A percentile compares a stretch with the other conserved stretches of the same genome.
phyloP scores from a whole-genome alignment of 2,113 vertebrate genomes.

The Phalacrocorax pelagicus region DNA sequence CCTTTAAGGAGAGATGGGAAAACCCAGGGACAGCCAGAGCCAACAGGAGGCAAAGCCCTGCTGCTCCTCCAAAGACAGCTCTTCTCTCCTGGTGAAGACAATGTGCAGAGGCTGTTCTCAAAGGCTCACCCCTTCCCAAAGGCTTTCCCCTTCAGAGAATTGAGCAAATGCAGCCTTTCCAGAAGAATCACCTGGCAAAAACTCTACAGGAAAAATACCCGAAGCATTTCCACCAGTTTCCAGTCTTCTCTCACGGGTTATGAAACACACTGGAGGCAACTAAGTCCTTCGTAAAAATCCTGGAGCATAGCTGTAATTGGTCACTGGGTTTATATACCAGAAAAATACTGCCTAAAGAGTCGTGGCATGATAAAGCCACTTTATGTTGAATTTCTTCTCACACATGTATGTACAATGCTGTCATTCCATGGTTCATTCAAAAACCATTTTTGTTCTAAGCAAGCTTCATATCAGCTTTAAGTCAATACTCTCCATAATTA shows the following conservation, averaged over 20 bases:
- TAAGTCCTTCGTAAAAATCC: background rate
- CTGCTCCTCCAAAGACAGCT: background rate
- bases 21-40: background rate
- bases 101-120: background rate
- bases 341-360: background rate
- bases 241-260: background rate
- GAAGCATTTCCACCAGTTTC: background rate
- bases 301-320: background rate
- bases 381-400: background rate
- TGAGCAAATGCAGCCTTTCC: background rate
- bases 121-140: background rate
- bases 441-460: background rate
- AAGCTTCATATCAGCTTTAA: background rate
- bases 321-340: background rate
- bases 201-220: background rate
- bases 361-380: background rate
- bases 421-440: background rate
- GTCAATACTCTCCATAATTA: background rate
- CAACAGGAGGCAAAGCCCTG: rapidly evolving
- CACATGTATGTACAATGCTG: background rate
- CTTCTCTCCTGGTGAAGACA: background rate
- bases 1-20: background rate
- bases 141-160: background rate
- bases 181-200: background rate
- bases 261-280: background rate